Conservation (phyloP, 2,888 invertebrate species). For the Chrysina gloriosa region DNA sequence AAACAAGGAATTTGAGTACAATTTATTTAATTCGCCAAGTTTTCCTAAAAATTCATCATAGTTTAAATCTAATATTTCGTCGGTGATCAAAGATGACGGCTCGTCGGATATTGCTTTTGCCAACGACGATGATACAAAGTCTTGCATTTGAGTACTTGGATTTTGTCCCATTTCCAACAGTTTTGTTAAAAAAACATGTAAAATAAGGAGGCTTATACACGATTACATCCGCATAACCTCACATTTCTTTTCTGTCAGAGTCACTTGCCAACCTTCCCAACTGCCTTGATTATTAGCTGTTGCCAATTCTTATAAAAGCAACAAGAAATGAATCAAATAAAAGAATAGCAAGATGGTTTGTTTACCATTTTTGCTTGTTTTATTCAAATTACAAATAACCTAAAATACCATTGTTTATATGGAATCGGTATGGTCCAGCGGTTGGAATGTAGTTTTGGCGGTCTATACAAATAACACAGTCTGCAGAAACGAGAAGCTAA, state of each 20-base stretch:
- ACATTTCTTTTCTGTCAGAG: not conserved
- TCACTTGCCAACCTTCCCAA: too few relatives aligned
- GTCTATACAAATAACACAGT: too few relatives aligned
- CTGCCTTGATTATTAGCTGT: too few relatives aligned
- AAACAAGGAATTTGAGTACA: slow-evolving; percentile 71
- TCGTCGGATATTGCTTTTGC: slow-evolving; percentile 55
- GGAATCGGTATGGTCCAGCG: too few relatives aligned
- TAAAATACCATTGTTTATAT: too few relatives aligned
- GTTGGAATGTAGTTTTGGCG: too few relatives aligned
- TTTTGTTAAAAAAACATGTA: not conserved
- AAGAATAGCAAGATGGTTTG: too few relatives aligned
- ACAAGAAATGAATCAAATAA: too few relatives aligned
- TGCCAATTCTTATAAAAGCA: too few relatives aligned
- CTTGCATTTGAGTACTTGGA: slow-evolving; percentile 53
- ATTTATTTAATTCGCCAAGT: slow-evolving; percentile 70
- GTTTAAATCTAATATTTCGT: slow-evolving; percentile 60
- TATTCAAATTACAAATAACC: too few relatives aligned
- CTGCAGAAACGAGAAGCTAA: too few relatives aligned
- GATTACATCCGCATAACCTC: not conserved
- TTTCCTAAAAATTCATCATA: slow-evolving; percentile 72
- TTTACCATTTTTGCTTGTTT: too few relatives aligned
- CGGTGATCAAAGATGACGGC: slow-evolving; percentile 55
- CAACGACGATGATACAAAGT: slow-evolving; percentile 49
- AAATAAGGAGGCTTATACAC: not conserved
- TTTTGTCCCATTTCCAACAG: slow-evolving; percentile 52